Conservation (phyloP, 2,888 invertebrate species). For the Lymantria monacha region DNA sequence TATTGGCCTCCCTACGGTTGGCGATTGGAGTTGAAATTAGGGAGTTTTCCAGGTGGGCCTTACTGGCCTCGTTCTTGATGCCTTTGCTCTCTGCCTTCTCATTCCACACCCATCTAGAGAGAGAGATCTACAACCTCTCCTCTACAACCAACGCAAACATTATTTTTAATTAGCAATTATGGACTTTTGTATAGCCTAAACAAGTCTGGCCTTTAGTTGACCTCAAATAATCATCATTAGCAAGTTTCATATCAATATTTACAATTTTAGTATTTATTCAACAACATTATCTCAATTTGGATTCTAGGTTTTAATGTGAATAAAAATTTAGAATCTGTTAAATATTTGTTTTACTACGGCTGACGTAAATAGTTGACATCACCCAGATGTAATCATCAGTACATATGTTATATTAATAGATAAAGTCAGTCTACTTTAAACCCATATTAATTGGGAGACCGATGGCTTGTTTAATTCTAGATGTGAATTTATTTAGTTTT, state of each 20-base stretch:
- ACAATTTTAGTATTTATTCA: neutral
- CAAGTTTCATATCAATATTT: neutral
- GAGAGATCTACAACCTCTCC: too few relatives aligned
- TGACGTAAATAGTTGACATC: slow-evolving; percentile 4
- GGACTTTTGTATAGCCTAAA: neutral
- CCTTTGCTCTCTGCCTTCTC: too few relatives aligned
- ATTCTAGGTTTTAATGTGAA: neutral
- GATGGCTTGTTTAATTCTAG: neutral
- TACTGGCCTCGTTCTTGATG: too few relatives aligned
- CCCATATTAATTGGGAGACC: neutral
- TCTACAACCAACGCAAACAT: too few relatives aligned
- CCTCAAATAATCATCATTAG: neutral
- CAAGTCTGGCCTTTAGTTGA: neutral
- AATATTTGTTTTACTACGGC: slow-evolving; percentile 1
- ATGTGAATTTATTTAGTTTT: too few relatives aligned
- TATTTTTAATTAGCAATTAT: too few relatives aligned
- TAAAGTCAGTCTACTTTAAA: neutral
- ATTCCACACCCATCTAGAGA: too few relatives aligned
- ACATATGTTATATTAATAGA: neutral
- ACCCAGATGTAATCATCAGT: neutral
- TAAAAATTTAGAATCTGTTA: neutral
- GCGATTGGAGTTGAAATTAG: too few relatives aligned
- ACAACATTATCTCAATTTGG: neutral
- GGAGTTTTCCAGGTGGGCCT: too few relatives aligned
- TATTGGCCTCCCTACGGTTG: too few relatives aligned